These are phyloP conservation scores for Catajapyx aquilonaris DNA, from an alignment of 1,140 invertebrate genomes.

Conservation along the genomic window DNA sequence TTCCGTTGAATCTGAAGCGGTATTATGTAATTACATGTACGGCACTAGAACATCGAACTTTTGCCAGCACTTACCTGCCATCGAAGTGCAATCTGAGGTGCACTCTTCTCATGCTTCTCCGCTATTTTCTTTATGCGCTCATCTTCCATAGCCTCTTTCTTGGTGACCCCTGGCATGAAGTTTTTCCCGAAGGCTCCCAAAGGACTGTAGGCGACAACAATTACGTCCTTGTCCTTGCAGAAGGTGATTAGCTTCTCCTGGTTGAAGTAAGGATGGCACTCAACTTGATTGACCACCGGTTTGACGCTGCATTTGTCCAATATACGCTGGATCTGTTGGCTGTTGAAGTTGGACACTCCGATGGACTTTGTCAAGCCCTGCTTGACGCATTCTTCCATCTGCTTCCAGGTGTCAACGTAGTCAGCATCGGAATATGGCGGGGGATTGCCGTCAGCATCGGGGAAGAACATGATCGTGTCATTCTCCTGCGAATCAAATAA, in stretches of 20 bases:
- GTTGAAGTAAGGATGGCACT: constrained; percentile 66
- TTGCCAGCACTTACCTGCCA: too few species aligned
- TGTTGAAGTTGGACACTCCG: constrained; percentile 83
- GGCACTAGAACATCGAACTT: too few species aligned
- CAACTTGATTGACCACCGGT: too few species aligned
- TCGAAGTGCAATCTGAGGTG: constrained; percentile 41
- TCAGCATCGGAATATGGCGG: constrained; percentile 39
- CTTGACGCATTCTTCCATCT: constrained; percentile 53
- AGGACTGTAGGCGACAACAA: constrained; percentile 57
- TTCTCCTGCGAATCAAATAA: constrained; percentile 32
- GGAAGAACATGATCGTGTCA: constrained; percentile 32
- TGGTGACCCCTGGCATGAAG: constrained; percentile 38
- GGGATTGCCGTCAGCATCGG: constrained; percentile 34
- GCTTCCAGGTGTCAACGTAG: constrained; percentile 78
- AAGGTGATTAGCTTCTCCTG: constrained; percentile 51
- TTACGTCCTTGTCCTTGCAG: constrained; percentile 38
- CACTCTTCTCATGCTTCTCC: constrained; percentile 40
- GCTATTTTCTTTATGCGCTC: constrained; percentile 33
- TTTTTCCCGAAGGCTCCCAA: constrained; percentile 43
- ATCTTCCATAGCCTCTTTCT: constrained; percentile 37
- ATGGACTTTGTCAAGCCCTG: constrained; percentile 52
- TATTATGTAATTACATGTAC: too few species aligned
- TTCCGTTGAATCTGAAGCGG: too few species aligned
- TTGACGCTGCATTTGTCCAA: constrained; percentile 35
- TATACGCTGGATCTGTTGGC: constrained; percentile 50